These are phyloP conservation scores for Brachyptera putata DNA, from an alignment of 2,888 invertebrate species.

Conservation along the genomic window DNA sequence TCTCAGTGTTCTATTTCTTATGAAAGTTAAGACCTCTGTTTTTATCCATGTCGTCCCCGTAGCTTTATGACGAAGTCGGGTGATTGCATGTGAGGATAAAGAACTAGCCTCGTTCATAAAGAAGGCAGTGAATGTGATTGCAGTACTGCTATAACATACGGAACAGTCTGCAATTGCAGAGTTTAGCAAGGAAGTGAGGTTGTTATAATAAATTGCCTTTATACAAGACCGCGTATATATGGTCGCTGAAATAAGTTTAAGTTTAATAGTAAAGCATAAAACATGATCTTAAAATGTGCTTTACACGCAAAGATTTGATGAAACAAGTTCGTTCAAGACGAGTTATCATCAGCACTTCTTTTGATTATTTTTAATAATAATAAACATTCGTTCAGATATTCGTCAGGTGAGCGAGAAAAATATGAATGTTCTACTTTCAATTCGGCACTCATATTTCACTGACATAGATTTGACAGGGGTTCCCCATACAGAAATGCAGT, in stretches of 20 bases:
- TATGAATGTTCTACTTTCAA: no score
- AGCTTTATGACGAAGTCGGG: not conserved
- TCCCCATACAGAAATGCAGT: no score
- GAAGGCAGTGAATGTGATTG: slow-evolving; percentile 17
- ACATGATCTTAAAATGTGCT: no score
- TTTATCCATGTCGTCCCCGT: not conserved
- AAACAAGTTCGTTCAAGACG: no score
- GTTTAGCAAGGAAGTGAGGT: not conserved
- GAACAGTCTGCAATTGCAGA: not conserved
- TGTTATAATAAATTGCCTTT: slow-evolving; percentile 8
- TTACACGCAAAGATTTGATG: no score
- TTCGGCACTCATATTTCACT: no score
- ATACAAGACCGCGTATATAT: not conserved
- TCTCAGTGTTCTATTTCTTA: no score
- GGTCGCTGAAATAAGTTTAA: not conserved
- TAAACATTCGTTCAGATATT: no score
- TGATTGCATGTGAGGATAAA: slow-evolving; percentile 7
- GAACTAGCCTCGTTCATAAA: slow-evolving; percentile 14
- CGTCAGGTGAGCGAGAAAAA: no score
- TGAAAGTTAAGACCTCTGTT: not conserved
- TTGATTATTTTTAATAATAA: no score
- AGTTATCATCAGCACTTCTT: no score
- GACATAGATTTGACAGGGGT: no score
- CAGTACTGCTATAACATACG: not conserved
- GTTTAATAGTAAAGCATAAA: slow-evolving; percentile 12